Evolutionary conservation across 2,113 vertebrate genomes (phyloP).

Genomic region (Chloebia gouldiae): DNA sequence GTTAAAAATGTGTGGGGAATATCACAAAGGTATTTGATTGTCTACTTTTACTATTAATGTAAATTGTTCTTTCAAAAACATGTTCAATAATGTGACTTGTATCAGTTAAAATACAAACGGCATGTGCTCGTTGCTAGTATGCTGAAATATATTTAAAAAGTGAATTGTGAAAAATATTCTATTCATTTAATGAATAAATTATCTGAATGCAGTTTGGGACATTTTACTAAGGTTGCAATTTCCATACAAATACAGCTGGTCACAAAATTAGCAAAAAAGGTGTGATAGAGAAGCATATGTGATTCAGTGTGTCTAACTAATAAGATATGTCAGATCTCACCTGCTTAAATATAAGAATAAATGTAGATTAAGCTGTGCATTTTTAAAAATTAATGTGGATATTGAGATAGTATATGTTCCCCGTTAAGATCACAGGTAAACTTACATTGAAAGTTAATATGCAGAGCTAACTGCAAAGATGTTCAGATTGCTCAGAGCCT

Average conservation of each 20-base stretch:
- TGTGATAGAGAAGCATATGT: not conserved
- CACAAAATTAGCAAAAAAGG: not conserved
- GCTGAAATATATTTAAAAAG: not conserved
- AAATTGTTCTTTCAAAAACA: not conserved
- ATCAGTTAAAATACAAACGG: not conserved
- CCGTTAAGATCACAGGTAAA: not conserved
- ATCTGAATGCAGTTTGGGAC: not conserved
- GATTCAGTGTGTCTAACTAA: not conserved
- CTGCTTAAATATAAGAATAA: not conserved
- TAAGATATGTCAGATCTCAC: not conserved
- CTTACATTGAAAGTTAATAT: not conserved
- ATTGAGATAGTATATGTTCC: not conserved
- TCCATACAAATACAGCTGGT: not conserved
- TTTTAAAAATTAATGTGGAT: not conserved
- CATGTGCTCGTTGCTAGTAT: not conserved
- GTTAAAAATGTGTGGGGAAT: not conserved
- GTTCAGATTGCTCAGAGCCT: not conserved
- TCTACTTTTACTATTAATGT: not conserved
- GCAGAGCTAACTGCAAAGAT: not conserved
- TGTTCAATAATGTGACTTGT: not conserved
- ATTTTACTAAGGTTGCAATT: not conserved
- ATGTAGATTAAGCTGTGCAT: not conserved
- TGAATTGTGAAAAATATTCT: not conserved
- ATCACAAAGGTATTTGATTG: not conserved
- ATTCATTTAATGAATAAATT: not conserved